phyloP scores from a whole-genome alignment of 2,113 vertebrate species.

The Otis tarda region DNA sequence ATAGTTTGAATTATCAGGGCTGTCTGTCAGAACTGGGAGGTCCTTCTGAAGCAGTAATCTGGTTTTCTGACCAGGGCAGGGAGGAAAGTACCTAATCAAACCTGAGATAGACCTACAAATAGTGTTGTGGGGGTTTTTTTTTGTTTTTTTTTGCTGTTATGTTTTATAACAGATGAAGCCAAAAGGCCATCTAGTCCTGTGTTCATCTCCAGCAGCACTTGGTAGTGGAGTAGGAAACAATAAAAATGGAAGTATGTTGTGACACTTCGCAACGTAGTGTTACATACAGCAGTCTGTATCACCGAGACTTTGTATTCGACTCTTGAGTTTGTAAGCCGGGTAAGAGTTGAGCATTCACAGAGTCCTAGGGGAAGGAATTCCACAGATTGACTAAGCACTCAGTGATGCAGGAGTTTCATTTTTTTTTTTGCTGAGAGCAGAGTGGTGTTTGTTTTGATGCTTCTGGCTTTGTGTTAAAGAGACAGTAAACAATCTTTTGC shows the following conservation, averaged over 20 bases:
- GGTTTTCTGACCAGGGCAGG: background rate
- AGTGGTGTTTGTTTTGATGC: background rate
- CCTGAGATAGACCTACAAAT: background rate
- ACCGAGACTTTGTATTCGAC: background rate
- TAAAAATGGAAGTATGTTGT: background rate
- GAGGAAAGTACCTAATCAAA: background rate
- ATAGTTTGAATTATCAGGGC: background rate
- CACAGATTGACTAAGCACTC: background rate
- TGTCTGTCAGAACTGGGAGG: background rate
- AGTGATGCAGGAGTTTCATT: background rate
- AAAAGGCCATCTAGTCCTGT: background rate
- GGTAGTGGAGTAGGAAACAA: background rate
- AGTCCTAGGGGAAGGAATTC: background rate
- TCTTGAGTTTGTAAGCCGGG: background rate
- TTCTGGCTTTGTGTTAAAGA: background rate
- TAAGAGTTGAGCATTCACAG: background rate
- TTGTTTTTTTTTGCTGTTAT: background rate
- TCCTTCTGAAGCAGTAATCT: background rate
- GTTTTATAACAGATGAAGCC: background rate
- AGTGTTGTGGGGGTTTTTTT: background rate
- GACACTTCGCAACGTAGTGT: fast-evolving
- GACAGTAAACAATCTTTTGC: background rate
- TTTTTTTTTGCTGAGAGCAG: background rate
- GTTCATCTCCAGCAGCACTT: background rate
- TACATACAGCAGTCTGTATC: background rate